Base-by-base conservation (phyloP, 2,888 invertebrate species). In the Carpatolechia fugitivella region DNA sequence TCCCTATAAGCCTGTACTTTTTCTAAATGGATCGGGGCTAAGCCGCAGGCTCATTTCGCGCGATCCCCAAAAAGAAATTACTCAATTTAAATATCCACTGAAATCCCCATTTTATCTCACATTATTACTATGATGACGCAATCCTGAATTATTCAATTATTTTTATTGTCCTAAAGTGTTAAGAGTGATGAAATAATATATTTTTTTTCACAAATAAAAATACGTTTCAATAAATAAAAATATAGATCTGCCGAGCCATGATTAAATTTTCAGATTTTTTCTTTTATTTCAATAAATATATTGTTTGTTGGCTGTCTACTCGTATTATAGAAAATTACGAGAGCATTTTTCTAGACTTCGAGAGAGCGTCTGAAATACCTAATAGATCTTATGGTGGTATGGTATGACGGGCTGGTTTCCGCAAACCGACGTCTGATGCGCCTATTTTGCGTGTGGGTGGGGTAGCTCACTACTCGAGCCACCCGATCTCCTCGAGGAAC, bases 41-140 rank as follows among this genome's bases (percentile, higher is more conserved):
- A 78, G 75, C 79, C 75, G 55, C 69, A 70, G 79, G 80, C 80
- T 80, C 77, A 82, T 85, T 84, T 72, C n/a, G 63, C 65, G 59
- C 68, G 70, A 80, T 74, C 80, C 76, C 58, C 69, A 68, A 72
- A 62, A 62, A 68, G 64, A 69, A 75, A 81, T 85, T 82, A 82
- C 81, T 84, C 83, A 84, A 85, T 85, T 82, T 38, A 16, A 76
- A 79, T 74, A 78, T 16, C 38, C 38, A 35, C 75, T 71, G 74
- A 75, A 78, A 77, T 74, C 74, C 72, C 66, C 74, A 59, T 68
- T 74, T 80, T n/a, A n/a, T 80, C 81, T 74, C 71, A 64, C 66
- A 80, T 85, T 82, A 82, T 76, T 77, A 70, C 74, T 66, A 59
- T 67, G 69, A 74, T 14, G 14, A 76, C 71, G 14, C 14, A 18